These are phyloP conservation scores for Drosophila melanosoma DNA, from an alignment of 2,888 invertebrate genomes.

Conservation along the genomic window DNA sequence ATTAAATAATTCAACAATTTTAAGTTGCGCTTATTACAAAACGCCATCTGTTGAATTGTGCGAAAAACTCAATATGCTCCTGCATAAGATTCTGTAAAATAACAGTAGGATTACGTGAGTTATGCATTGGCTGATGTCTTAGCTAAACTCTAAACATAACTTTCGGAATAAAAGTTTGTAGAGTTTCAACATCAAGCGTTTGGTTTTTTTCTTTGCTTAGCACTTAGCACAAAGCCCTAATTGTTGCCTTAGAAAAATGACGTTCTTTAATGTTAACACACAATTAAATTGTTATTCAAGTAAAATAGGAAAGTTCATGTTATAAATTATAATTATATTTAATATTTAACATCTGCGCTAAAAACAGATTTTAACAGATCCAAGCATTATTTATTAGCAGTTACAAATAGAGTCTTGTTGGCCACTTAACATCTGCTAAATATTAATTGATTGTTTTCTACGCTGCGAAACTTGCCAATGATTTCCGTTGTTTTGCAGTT, in stretches of 20 bases:
- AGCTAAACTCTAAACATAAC: background rate
- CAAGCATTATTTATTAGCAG: background rate
- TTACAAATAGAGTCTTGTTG: background rate
- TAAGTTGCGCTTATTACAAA: background rate
- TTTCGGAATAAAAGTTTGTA: background rate
- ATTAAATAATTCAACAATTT: background rate
- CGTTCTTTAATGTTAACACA: background rate
- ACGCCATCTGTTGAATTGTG: background rate
- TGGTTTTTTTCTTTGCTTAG: background rate
- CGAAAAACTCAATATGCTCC: background rate
- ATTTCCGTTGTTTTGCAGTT: background rate
- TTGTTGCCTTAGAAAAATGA: background rate
- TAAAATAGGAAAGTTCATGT: background rate
- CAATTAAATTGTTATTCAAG: background rate
- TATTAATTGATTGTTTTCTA: background rate
- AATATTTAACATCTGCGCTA: background rate
- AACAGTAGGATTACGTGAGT: background rate
- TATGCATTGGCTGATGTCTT: background rate
- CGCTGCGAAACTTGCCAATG: background rate
- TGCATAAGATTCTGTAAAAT: background rate
- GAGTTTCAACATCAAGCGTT: background rate
- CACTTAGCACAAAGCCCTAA: no score
- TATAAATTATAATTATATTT: background rate
- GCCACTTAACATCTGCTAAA: background rate
- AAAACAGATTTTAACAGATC: background rate